These are phyloP conservation scores for Drosophila peninsularis DNA, from an alignment of 2,888 invertebrate genomes.

Conservation along the genomic window DNA sequence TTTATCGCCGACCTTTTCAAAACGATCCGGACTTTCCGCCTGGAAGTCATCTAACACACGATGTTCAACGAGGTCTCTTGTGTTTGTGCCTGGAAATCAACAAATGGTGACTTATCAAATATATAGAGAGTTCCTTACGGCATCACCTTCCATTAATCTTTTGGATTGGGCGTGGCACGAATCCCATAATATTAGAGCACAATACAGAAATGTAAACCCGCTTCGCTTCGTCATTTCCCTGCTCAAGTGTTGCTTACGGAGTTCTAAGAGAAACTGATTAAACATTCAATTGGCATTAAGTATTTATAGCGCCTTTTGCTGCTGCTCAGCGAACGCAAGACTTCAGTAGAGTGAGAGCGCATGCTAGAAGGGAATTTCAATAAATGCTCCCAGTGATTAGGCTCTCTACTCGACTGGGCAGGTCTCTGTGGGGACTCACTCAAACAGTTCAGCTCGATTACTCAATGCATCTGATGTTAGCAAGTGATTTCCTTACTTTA, in stretches of 20 bases:
- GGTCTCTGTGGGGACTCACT: background rate
- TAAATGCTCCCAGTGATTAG: background rate
- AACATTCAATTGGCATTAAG: background rate
- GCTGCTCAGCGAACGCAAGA: background rate
- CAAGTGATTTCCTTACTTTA: background rate
- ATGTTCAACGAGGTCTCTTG: background rate
- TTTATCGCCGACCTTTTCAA: constrained; percentile 23
- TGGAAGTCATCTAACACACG: background rate
- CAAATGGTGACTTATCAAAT: background rate
- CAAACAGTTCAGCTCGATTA: background rate
- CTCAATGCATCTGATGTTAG: background rate
- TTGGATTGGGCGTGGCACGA: background rate
- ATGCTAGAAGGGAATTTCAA: background rate
- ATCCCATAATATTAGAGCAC: background rate
- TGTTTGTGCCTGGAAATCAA: background rate
- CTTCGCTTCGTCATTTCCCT: constrained; percentile 26
- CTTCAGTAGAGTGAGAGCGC: background rate
- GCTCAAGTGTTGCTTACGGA: background rate
- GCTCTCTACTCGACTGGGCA: background rate
- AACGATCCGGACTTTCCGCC: constrained; percentile 9
- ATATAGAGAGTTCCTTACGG: background rate
- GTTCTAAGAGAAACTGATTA: constrained; percentile 8
- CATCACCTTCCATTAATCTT: constrained; percentile 12
- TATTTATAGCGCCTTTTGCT: constrained; percentile 27
- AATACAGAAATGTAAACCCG: background rate